Percentiles rank a stretch among this genome's conserved stretches.
Evolutionary conservation across 2,888 invertebrate species (phyloP).

Genomic region (Mantis religiosa): DNA sequence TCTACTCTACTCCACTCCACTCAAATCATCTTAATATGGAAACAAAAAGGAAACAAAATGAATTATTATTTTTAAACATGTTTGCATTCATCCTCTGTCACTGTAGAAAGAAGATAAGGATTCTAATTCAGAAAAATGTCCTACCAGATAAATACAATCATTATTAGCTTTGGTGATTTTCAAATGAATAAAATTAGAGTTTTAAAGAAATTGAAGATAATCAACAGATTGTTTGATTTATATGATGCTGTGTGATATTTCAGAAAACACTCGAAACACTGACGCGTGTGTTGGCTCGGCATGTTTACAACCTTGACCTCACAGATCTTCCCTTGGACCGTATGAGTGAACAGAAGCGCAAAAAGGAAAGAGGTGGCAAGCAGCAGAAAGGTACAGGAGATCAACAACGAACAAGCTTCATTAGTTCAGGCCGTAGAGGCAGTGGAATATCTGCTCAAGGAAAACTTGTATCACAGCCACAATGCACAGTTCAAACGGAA

Average conservation of each 20-base stretch:
- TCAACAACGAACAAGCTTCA: constrained; percentile 15
- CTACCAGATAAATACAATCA: no score
- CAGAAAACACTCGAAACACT: constrained; percentile 95
- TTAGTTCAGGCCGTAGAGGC: constrained; percentile 1
- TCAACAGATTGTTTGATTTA: no score
- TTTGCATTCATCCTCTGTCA: no score
- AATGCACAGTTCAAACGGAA: constrained; percentile 15
- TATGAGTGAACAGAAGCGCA: constrained; percentile 72
- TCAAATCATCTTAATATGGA: no score
- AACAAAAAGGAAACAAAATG: no score
- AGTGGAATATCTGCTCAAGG: background rate
- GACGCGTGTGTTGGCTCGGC: constrained; percentile 88
- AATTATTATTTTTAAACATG: no score
- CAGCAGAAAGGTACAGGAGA: constrained; percentile 19
- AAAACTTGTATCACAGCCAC: background rate
- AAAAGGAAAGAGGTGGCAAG: constrained; percentile 50
- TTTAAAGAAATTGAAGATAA: no score
- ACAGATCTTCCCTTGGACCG: constrained; percentile 79
- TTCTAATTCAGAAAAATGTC: no score
- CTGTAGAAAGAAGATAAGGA: no score
- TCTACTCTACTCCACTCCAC: no score
- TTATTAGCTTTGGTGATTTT: no score
- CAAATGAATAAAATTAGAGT: no score
- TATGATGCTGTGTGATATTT: constrained; percentile 28
- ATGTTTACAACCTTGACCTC: constrained; percentile 91